Conservation (phyloP, 2,113 vertebrate genomes). For the Spea multiplicata region DNA sequence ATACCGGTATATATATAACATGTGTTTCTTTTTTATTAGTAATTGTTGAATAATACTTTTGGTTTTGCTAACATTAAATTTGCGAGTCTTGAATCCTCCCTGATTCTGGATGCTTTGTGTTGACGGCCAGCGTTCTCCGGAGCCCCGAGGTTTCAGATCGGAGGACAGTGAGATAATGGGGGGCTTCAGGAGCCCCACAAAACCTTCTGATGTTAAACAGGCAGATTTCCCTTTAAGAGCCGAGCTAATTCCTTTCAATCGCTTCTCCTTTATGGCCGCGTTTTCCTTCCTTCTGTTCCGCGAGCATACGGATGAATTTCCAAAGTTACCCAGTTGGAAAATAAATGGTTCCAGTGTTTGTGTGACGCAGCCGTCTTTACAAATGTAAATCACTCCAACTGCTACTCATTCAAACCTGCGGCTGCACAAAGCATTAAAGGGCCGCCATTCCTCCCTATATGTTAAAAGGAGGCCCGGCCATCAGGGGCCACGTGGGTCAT, state of each 20-base stretch:
- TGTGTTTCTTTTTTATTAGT: no score
- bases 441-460: neutral
- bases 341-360: conserved; percentile 74
- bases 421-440: conserved; percentile 65
- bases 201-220: conserved; percentile 56
- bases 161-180: conserved; percentile 48
- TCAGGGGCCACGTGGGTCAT: conserved; percentile 66
- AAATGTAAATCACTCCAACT: conserved; percentile 75
- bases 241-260: conserved; percentile 74
- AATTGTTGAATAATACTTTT: no score
- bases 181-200: conserved; percentile 54
- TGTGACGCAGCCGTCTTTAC: conserved; percentile 74
- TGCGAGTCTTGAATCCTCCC: no score
- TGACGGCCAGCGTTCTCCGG: no score
- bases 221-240: conserved; percentile 74
- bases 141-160: no score
- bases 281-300: conserved; percentile 63
- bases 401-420: conserved; percentile 72
- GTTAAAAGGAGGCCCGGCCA: conserved; percentile 68
- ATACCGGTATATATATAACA: no score
- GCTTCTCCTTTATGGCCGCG: conserved; percentile 65
- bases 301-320: conserved; percentile 75
- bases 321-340: conserved; percentile 74
- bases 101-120: no score
- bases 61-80: no score